phyloP scores from a whole-genome alignment of 2,888 invertebrate species.

The Pecten maximus region DNA sequence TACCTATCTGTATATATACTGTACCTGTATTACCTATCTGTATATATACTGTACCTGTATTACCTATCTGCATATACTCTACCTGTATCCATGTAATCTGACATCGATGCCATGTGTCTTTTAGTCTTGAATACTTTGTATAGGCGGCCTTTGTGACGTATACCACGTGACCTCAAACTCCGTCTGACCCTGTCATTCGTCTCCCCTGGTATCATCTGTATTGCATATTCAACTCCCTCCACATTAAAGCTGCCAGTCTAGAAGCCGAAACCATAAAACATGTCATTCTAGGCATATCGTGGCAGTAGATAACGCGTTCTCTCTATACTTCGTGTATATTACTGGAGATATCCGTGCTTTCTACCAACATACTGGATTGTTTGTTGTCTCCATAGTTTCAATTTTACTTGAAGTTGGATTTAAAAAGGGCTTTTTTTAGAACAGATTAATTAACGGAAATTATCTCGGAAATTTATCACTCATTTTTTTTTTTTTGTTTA shows the following conservation, averaged over 20 bases:
- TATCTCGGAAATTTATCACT: too few relatives aligned
- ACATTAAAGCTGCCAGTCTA: conserved; percentile 48
- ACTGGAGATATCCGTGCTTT: background rate
- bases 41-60: too few relatives aligned
- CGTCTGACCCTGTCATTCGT: background rate
- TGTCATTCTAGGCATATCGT: background rate
- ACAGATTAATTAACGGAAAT: too few relatives aligned
- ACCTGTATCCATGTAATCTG: conserved; percentile 14
- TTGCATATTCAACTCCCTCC: conserved; percentile 42
- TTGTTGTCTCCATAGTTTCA: too few relatives aligned
- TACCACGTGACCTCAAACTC: background rate
- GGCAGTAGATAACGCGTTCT: background rate
- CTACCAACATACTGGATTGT: too few relatives aligned
- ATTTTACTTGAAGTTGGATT: too few relatives aligned
- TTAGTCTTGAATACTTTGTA: background rate
- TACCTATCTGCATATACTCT: too few relatives aligned
- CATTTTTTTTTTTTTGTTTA: too few relatives aligned
- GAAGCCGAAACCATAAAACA: background rate
- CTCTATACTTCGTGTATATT: background rate
- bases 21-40: too few relatives aligned
- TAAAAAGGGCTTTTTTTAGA: too few relatives aligned
- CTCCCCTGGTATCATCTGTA: conserved; percentile 22
- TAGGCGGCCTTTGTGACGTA: background rate
- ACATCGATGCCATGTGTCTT: background rate
- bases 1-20: too few relatives aligned